Evolutionary conservation across 1,140 invertebrate genomes (phyloP), one percentile per base, ranked within the genome.

Genomic region (Pantala flavescens): DNA sequence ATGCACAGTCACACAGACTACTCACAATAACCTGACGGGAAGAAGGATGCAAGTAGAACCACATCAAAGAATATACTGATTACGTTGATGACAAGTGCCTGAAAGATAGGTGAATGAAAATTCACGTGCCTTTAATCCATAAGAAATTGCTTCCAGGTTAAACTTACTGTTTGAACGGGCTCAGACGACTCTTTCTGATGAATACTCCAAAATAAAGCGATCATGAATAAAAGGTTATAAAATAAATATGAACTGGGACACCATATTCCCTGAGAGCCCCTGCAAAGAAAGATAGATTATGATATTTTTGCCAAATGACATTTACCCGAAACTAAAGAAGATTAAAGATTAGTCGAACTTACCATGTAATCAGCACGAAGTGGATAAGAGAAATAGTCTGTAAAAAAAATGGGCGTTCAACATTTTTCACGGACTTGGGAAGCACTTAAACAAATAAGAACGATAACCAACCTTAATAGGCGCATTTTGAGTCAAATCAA

Each of bases 11-110:
- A 21, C 10, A 43, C 10, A 7, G 43, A 36, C 1, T n/a, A 73
- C 21, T 73, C 12, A 73, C 73, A 73, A 28, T 43, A 42, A 42
- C 24, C 3, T 10, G 14, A 0, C 9, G 21, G 42, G 24, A 73
- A 43, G 0, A 42, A 73, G 12, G 24, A 23, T 43, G 42, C 1
- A 12, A 42, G 10, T 0, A 7, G 24, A 23, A 73, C 5, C 24
- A 23, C 70, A 71, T 75, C 42, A 42, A 75, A 71, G 24, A 43
- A n/a, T 75, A 43, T 43, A 71, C 71, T 55, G 36, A 75, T 72
- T 73, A 73, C 42, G 24, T 72, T 63, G 43, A 71, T 23, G 70
- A 71, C 24, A 43, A 73, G 9, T 28, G 23, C 42, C 21, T 73
- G 36, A 14, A 23, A 73, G 42, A 7, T 14, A 43, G n/a, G 2